Evolutionary conservation across 2,888 invertebrate species (phyloP).

Genomic region (Stratiomys singularior): DNA sequence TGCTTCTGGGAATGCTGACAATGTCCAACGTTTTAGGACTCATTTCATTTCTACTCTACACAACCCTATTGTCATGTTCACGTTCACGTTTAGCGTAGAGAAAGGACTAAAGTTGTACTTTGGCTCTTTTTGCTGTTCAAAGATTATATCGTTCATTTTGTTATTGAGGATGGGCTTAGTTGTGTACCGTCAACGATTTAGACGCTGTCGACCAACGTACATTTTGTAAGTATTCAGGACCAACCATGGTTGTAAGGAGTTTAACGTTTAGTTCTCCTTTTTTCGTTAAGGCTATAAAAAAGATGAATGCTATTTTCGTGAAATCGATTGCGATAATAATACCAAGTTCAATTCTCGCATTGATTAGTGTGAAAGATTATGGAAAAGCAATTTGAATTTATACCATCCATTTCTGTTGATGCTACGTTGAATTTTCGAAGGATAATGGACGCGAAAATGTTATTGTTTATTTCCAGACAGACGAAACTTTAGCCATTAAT

Average conservation of each 20-base stretch:
- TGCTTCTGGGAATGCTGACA: too few species aligned
- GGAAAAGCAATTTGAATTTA: too few species aligned
- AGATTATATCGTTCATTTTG: constrained; percentile 4
- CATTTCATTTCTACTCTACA: too few species aligned
- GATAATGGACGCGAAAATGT: too few species aligned
- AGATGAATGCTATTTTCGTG: constrained; percentile 30
- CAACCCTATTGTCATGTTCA: too few species aligned
- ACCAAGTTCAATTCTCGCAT: constrained; percentile 22
- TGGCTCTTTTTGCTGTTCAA: background rate
- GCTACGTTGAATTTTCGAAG: too few species aligned
- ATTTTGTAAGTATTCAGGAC: background rate
- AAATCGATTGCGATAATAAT: constrained; percentile 9
- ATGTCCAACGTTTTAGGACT: too few species aligned
- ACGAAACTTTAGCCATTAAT: too few species aligned
- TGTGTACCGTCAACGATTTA: background rate
- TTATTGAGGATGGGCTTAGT: background rate
- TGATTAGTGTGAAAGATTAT: background rate
- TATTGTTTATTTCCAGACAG: too few species aligned
- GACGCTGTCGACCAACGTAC: background rate
- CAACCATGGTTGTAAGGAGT: constrained; percentile 14
- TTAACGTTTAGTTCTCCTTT: constrained; percentile 30
- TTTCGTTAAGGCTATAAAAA: background rate
- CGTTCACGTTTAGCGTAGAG: too few species aligned
- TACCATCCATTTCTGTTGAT: too few species aligned
- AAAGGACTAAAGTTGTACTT: background rate